Evolutionary conservation across 92 coral and sea anemone genomes (phyloP), one percentile per base, ranked within the genome.

Genomic region (Umimayanthus kanabou): DNA sequence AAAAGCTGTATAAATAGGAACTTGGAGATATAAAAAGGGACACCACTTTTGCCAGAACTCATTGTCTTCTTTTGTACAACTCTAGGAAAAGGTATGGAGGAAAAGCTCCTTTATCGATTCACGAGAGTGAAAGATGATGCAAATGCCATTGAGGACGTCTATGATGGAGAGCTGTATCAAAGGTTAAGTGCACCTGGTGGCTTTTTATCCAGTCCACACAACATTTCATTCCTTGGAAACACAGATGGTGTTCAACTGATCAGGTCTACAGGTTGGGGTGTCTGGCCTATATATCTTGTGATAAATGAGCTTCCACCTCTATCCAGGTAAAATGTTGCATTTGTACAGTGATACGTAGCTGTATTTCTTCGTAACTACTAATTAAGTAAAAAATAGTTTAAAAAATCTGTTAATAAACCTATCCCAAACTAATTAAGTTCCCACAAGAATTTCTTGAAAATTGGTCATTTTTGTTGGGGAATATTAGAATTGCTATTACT

Each of bases 161-260:
- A 85, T 82, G 92, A 89, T 85, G 89, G 89, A 1, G 40, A 16
- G 4, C 85, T 89, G 7, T 89, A 89, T 61, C 79, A 58, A 6
- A 33, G n/a, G 29, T 47, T 89, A 11, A 58, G 77, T 3, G 42
- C 55, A 0, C 49, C 67, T 1, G 57, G 76, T 14, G 92, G 89
- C 57, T 85, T 90, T 80, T 23, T 85, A 5, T 85, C 89, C 25
- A 16, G 25, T 50, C 86, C 89, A 0, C 23, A 79, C 30, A 85
- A 90, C 22, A 66, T 90, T 1, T 90, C 92, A 0, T 64, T 86
- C 4, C 75, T 79, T 9, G 58, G 64, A 3, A 90, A 90, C 39
- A 90, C 92, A 3, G 92, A 90, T 76, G 89, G 92, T 33, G 87
- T 90, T 16, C 69, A 87, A 33, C 65, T 86, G 20, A 74, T 90